A percentile compares a stretch with the other conserved stretches of the same genome.
Conservation (phyloP, 1,140 invertebrate species). For the Danaus plexippus region DNA sequence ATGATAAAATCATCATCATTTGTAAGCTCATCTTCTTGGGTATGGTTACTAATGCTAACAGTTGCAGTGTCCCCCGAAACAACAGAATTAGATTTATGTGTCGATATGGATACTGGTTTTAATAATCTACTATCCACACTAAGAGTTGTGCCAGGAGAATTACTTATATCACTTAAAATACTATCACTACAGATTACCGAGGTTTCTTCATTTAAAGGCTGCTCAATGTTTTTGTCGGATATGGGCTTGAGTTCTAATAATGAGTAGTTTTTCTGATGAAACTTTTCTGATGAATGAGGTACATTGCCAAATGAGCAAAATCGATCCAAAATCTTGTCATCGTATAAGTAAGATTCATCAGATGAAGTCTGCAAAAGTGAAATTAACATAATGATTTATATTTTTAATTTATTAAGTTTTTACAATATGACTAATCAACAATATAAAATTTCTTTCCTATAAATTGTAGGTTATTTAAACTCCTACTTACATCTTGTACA, state of each 20-base stretch:
- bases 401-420: background rate
- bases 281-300: slow-evolving; percentile 1
- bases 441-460: background rate
- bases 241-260: slow-evolving; percentile 5
- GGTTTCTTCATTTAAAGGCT: slow-evolving; percentile 7
- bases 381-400: slow-evolving; percentile 4
- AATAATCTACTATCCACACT: background rate
- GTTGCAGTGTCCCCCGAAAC: too few relatives aligned
- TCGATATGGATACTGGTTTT: background rate
- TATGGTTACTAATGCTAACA: too few relatives aligned
- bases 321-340: background rate
- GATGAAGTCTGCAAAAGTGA: slow-evolving; percentile 5
- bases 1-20: too few relatives aligned
- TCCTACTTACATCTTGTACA: slow-evolving; percentile 3
- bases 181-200: slow-evolving; percentile 8
- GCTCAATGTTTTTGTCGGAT: slow-evolving; percentile 4
- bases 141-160: background rate
- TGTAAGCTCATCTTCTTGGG: too few relatives aligned
- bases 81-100: too few relatives aligned
- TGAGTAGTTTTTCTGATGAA: slow-evolving; percentile 4
- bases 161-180: slow-evolving; percentile 7
- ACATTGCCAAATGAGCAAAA: slow-evolving; percentile 1
- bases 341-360: slow-evolving; percentile 8
- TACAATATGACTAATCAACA: slow-evolving; percentile 4
- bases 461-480: slow-evolving; percentile 5